These are phyloP conservation scores for Gambusia affinis DNA, from an alignment of 2,113 vertebrate species.

Conservation along the genomic window DNA sequence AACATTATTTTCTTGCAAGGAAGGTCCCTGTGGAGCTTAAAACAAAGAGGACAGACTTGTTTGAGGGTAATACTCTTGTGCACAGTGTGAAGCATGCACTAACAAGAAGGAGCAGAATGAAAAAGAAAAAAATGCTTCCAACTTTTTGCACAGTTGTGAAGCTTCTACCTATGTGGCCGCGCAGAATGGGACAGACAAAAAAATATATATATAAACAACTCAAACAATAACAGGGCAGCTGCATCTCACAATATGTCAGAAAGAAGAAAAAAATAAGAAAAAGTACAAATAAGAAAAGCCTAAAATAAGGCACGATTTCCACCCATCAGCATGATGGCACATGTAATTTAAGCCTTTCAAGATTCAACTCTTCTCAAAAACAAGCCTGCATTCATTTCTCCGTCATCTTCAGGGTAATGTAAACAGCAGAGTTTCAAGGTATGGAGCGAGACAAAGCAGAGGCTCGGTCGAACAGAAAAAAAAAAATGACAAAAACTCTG, in stretches of 20 bases:
- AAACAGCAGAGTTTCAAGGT: slow-evolving; percentile 57
- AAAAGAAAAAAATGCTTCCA: slow-evolving; percentile 53
- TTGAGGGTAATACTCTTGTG: slow-evolving; percentile 78
- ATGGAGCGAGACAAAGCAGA: slow-evolving; percentile 48
- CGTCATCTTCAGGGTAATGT: slow-evolving; percentile 51
- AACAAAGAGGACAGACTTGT: slow-evolving; percentile 81
- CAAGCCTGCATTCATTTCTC: slow-evolving; percentile 35
- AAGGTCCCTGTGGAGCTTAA: slow-evolving; percentile 75
- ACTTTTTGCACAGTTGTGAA: slow-evolving; percentile 67
- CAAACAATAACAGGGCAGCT: slow-evolving; percentile 23
- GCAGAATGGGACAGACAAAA: slow-evolving; percentile 34
- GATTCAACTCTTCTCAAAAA: slow-evolving; percentile 31
- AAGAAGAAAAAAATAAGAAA: slow-evolving; percentile 13
- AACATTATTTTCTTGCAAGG: slow-evolving; percentile 73
- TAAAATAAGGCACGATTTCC: slow-evolving; percentile 20
- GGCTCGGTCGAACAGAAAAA: slow-evolving; percentile 43
- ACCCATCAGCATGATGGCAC: slow-evolving; percentile 35
- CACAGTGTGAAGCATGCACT: slow-evolving; percentile 66
- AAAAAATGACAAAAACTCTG: slow-evolving; percentile 45
- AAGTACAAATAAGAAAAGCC: neutral
- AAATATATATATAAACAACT: slow-evolving; percentile 20
- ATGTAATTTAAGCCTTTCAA: slow-evolving; percentile 45
- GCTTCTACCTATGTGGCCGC: slow-evolving; percentile 58
- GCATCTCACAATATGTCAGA: slow-evolving; percentile 10
- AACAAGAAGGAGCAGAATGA: slow-evolving; percentile 70